These are phyloP conservation scores for Mythimna pallens DNA, from an alignment of 2,888 invertebrate species.

Conservation along the genomic window DNA sequence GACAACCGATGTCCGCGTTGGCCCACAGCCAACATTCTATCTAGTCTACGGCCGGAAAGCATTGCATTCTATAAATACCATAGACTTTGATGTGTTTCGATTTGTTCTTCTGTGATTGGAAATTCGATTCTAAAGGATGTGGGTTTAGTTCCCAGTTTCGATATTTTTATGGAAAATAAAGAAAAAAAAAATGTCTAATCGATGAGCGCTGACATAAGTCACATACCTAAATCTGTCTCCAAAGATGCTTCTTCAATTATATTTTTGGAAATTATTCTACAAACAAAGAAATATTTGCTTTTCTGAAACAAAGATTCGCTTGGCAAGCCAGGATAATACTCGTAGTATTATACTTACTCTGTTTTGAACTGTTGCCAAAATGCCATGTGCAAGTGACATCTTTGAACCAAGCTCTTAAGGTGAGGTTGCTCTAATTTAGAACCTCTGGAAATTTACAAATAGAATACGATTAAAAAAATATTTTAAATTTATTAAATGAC, in stretches of 20 bases:
- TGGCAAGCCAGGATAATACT: not conserved
- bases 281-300: not conserved
- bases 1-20: constrained; percentile 67
- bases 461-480: too few relatives aligned
- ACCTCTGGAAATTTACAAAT: too few relatives aligned
- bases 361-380: constrained; percentile 17
- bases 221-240: not conserved
- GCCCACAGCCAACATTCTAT: constrained; percentile 70
- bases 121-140: constrained; percentile 62
- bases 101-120: constrained; percentile 65
- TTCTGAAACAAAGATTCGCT: not conserved
- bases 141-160: constrained; percentile 32
- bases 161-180: not conserved
- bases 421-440: too few relatives aligned
- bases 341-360: not conserved
- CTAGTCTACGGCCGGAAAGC: constrained; percentile 73
- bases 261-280: too few relatives aligned
- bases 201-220: too few relatives aligned
- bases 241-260: accelerated
- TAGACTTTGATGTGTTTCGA: constrained; percentile 75
- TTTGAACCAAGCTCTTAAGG: not conserved
- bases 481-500: too few relatives aligned
- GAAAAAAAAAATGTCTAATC: not conserved
- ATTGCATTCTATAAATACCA: constrained; percentile 73
- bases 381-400: not conserved